phyloP scores from a whole-genome alignment of 2,797 vertebrate species.

The Sebastes kiyomatsui region DNA sequence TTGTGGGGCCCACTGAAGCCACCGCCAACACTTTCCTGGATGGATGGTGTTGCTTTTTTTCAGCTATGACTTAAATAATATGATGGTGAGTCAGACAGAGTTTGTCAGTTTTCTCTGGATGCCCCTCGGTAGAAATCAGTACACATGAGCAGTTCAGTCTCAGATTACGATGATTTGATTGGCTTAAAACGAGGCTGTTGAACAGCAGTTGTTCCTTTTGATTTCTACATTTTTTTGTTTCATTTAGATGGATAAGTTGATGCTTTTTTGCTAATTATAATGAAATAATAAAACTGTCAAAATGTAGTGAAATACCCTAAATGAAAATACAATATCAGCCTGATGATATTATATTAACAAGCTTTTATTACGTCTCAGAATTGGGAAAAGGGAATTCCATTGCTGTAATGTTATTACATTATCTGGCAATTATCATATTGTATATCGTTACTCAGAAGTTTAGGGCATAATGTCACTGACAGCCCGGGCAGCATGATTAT shows the following conservation, averaged over 20 bases:
- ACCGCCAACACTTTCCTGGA: conserved; percentile 36
- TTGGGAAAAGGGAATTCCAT: background rate
- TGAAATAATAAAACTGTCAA: conserved; percentile 1
- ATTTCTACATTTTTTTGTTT: conserved; percentile 18
- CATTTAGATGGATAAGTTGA: conserved; percentile 8
- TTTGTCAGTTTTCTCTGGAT: conserved; percentile 37
- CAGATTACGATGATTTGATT: conserved; percentile 23
- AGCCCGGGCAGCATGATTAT: background rate
- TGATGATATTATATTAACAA: background rate
- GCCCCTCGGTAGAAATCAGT: conserved; percentile 19
- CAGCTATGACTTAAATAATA: conserved; percentile 48
- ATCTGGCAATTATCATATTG: background rate
- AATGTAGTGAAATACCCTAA: background rate
- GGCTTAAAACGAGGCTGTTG: conserved; percentile 22
- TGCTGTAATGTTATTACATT: background rate
- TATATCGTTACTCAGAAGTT: background rate
- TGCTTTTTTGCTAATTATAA: background rate
- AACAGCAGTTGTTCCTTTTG: conserved; percentile 22
- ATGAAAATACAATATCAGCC: background rate
- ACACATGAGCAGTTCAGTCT: conserved; percentile 22
- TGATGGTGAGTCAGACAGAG: conserved; percentile 17
- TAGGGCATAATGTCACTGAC: background rate
- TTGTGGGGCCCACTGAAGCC: conserved; percentile 42
- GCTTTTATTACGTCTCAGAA: background rate
- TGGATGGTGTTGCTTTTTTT: conserved; percentile 38